Evolutionary conservation across 1,140 invertebrate species (phyloP).

Genomic region (Brachionus koreanus): DNA sequence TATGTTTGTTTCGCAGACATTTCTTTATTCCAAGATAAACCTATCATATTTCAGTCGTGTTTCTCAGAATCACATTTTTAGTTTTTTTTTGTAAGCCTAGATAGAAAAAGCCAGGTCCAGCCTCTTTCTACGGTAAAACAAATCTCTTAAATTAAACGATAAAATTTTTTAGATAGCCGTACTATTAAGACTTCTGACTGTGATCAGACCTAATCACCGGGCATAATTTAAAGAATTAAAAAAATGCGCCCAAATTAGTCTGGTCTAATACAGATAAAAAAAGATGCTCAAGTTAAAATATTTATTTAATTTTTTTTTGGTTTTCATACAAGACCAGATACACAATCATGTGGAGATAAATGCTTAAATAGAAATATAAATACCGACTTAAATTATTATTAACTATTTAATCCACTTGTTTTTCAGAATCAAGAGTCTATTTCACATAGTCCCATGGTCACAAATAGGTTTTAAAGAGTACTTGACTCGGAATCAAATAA

Average conservation of each 20-base stretch:
- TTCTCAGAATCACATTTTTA: not conserved
- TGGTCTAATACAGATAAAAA: not conserved
- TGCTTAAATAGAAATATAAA: not conserved
- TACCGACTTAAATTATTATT: not conserved
- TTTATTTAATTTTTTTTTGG: not conserved
- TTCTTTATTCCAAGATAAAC: not conserved
- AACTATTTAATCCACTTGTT: not conserved
- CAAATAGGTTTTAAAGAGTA: not conserved
- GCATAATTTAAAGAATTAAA: not conserved
- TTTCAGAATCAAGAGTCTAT: not conserved
- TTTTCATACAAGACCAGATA: conserved; percentile 1
- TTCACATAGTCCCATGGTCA: not conserved
- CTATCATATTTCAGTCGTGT: not conserved
- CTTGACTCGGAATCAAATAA: not conserved
- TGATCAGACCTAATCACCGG: not conserved
- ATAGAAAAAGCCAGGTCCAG: no score
- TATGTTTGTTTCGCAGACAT: conserved; percentile 25
- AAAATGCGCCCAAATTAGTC: not conserved
- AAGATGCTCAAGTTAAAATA: not conserved
- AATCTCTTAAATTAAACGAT: not conserved
- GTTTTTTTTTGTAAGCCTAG: not conserved
- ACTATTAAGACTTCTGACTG: not conserved
- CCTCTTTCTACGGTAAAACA: no score
- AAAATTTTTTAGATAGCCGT: not conserved
- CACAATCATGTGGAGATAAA: not conserved